Evolutionary conservation across 2,113 vertebrate genomes (phyloP), one percentile per base, ranked within the genome.

Genomic region (Gnathonemus longibarbis): DNA sequence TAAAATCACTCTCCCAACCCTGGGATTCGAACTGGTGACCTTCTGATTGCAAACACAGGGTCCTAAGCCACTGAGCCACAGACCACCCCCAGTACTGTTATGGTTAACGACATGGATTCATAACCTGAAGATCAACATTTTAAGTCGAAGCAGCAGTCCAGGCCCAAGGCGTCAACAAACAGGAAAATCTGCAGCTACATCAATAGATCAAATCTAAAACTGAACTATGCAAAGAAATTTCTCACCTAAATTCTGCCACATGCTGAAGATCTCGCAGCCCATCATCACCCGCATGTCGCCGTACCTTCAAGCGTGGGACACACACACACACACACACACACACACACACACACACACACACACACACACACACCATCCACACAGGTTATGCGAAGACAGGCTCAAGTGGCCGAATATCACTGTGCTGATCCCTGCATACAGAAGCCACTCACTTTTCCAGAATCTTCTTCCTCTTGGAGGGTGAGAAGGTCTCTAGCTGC

Each of bases 211-310:
- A 80, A 42, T 6, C 8, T 27, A 39, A 39, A 42, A 11, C 5
- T 19, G 74, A 77, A 46, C 45, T 11, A 83, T 8, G 31, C 3
- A 84, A 21, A 0, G 5, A n/a, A 84, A 42, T 49, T 50, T 39
- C 96, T 96, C 94, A 98, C 98, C 98, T 94, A 99, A 95, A 94
- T 98, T 99, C 94, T 99, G 98, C 98, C 98, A 99, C 98, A 99
- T 99, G 94, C 98, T 99, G 96, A 99, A 99, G 94, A 99, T 99
- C 95, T 99, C 98, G 94, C 98, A 99, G 62, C 98, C 98, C 98
- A 99, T 99, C 94, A 98, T 99, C 87, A 99, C 98, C n/a, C 98
- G 95, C 98, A 99, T 99, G 94, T 99, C 98, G 92, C 98, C 98
- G 4, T 99, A 99, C 91, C 98, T 99, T 91, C 19, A 56, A 56